Conservation (phyloP, 2,113 vertebrate genomes). For the Microcebus griseorufus region DNA sequence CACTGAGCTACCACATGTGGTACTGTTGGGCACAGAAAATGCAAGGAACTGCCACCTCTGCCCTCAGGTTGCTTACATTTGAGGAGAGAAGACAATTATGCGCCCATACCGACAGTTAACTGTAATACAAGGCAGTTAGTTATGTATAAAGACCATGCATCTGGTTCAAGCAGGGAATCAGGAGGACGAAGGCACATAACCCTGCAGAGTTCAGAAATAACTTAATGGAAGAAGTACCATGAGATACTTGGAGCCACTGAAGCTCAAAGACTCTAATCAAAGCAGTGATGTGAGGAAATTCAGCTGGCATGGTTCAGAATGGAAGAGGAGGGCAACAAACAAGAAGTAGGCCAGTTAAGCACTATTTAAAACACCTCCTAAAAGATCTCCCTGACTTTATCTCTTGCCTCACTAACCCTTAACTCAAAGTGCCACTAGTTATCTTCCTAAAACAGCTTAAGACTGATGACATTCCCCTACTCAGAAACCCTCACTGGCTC, state of each 20-base stretch:
- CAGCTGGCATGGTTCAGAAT: neutral
- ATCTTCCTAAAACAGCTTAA: constrained; percentile 31
- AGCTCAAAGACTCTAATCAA: neutral
- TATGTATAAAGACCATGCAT: neutral
- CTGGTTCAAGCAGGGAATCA: neutral
- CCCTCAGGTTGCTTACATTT: neutral
- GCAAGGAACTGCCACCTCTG: neutral
- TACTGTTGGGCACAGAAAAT: neutral
- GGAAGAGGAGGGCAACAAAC: neutral
- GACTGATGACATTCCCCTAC: neutral
- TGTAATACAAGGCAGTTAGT: neutral
- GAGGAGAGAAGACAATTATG: neutral
- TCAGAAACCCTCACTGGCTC: neutral
- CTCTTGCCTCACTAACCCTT: neutral
- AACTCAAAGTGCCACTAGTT: neutral
- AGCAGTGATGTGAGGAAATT: neutral
- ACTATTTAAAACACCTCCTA: neutral
- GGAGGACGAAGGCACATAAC: neutral
- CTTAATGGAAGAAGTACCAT: neutral
- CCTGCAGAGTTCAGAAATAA: neutral
- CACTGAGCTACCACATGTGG: neutral
- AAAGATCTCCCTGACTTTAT: constrained; percentile 1
- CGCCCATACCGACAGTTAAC: neutral
- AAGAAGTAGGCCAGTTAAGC: neutral
- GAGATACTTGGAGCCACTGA: neutral